Base-by-base conservation (phyloP, 2,113 vertebrate species). In the Siphamia tubifer region DNA sequence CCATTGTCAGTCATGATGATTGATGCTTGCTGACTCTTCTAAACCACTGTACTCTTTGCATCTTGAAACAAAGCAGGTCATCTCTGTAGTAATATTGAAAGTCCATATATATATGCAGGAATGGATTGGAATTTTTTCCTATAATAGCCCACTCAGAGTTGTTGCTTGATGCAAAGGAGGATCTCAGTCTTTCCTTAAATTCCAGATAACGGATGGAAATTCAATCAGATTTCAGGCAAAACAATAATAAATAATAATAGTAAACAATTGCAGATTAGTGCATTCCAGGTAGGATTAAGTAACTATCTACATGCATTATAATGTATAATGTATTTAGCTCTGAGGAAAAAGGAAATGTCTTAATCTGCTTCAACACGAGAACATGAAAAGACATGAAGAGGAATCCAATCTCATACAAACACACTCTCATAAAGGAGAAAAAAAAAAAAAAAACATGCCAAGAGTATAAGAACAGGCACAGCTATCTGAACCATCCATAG, bases 181-280 rank as follows among this genome's bases (percentile, higher is more conserved):
- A 54, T 34, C 75, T 76, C 40, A 67, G 32, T 13, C 25, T 35
- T 65, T 65, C 61, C 65, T 77, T 47, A 51, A 74, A 61, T 77
- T 79, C 61, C 65, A 74, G 35, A 62, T 66, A 47, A 70, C 64
- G 57, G 61, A 45, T 38, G 47, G 24, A 74, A 82, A 80, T 82
- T 71, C 40, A 82, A 76, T 79, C 68, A 77, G 64, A 60, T 72
- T 77, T 52, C 52, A 65, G 69, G 72, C 76, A 39, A 71, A 55
- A 66, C 75, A 82, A 79, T 79, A 67, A 64, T 48, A 57, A 52
- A 3, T n/a, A n/a, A n/a, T 6, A 51, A 77, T n/a, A n/a, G n/a
- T n/a, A n/a, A 65, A 57, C 8, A 6, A 73, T 31, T 38, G 67
- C 66, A 45, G 58, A 82, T 85, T 73, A 70, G 49, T 28, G 58